phyloP scores from a whole-genome alignment of 2,113 vertebrate genomes.

The Orcinus orca region DNA sequence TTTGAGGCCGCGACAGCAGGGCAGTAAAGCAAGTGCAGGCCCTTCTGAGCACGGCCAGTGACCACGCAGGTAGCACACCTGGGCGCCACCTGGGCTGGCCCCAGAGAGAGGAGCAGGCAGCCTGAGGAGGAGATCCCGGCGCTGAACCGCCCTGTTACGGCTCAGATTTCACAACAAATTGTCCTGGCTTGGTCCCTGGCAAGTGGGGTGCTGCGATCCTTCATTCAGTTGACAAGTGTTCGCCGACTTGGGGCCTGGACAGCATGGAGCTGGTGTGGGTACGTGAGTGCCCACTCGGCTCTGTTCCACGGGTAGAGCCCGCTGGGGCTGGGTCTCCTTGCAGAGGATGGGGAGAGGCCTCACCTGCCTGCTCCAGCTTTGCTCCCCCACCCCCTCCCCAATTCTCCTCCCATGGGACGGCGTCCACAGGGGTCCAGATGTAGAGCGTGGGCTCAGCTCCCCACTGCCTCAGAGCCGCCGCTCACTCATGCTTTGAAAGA shows the following conservation, averaged over 20 bases:
- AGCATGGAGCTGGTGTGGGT: too few species aligned
- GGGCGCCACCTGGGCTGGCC: not conserved
- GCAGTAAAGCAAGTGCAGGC: not conserved
- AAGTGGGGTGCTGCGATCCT: not conserved
- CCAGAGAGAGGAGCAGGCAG: not conserved
- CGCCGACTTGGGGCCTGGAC: not conserved
- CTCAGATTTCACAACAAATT: not conserved
- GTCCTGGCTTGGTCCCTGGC: not conserved
- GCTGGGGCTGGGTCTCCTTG: not conserved
- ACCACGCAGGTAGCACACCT: fast-evolving
- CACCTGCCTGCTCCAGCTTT: not conserved
- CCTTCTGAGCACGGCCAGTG: not conserved
- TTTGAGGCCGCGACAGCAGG: fast-evolving
- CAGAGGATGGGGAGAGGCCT: not conserved
- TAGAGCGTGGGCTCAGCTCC: not conserved
- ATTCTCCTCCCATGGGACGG: not conserved
- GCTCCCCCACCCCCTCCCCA: not conserved
- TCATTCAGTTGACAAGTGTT: not conserved
- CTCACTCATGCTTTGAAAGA: not conserved
- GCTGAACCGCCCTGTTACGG: too few species aligned
- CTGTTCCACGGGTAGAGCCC: not conserved
- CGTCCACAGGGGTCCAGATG: not conserved
- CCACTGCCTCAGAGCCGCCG: not conserved
- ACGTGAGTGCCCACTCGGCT: not conserved
- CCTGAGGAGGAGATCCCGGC: too few species aligned